Evolutionary conservation across 1,140 invertebrate species (phyloP), one percentile per base, ranked within the genome.

Genomic region (Lutraria rhynchaena): DNA sequence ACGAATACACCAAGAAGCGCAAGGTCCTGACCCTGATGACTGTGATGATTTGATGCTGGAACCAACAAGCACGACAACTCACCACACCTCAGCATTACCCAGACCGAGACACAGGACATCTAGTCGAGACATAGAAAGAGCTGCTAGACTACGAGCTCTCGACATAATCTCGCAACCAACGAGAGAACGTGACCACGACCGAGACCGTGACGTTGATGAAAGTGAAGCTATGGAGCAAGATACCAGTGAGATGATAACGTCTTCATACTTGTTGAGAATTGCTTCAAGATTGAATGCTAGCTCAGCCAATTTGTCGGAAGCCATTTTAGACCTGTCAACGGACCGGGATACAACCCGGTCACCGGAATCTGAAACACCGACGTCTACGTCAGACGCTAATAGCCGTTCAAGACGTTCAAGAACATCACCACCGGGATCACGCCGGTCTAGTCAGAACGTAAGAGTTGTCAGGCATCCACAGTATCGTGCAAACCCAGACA

Each of bases 231-330:
- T 76, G 55, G 82, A 81, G 29, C 75, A 80, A 33, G 74, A 85
- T 24, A 19, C 75, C 0, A 51, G 69, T n/a, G 84, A 86, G 33
- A 71, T 67, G 24, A 61, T 84, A 9, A 82, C 85, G 15, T 85
- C 83, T 1, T 53, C 83, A 0, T 87, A 87, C 33, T 70, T 87
- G 19, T 73, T 85, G 57, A 73, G 85, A 69, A 87, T 87, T 17
- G 83, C 83, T n/a, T 83, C 81, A 17, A 70, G 85, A 31, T 67
- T 87, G 19, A 87, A 87, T 27, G 81, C 82, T 22, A 87, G 83
- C 60, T 82, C 83, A 13, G 83, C 81, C 3, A 84, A 87, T 51
- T 80, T 87, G 83, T 84, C 85, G 7, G 85, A 85, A 53, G 85
- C 83, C 22, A 73, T 81, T 24, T 55, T 81, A 17, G 69, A 73